Evolutionary conservation across 2,888 invertebrate species (phyloP), one percentile per base, ranked within the genome.

Genomic region (Folsomia candida): DNA sequence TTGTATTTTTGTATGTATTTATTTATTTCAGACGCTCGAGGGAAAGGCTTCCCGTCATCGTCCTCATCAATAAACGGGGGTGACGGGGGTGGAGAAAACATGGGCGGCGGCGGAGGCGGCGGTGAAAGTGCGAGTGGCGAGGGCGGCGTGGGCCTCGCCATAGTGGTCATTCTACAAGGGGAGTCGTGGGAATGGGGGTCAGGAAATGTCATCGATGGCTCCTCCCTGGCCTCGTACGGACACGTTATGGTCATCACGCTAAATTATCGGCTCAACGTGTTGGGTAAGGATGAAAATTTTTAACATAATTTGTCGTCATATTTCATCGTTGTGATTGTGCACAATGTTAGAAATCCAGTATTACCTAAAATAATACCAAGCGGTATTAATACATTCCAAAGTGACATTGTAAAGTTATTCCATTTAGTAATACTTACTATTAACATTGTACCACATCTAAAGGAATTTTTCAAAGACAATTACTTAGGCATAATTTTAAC

Each of bases 111-210:
- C 29, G 68, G 25, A 64, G 67, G 24, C 29, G 70, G 63, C 51
- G 20, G 51, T 37, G 9, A 6, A 22, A 24, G 59, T 4, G 22
- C 4, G 20, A 18, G 11, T 37, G 68, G 68, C 57, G 67, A 68
- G 27, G 71, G 69, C 28, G 67, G 28, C 25, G 57, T 37, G 14
- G 71, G 78, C 67, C 61, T 79, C 68, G 76, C 93, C 54, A 93
- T 94, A 51, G 84, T 93, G 82, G 89, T 93, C 65, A 93, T 90
- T 85, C 88, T 94, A 79, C 96, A 96, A 81, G 97, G 96, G 0
- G 97, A 97, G 83, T 94, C 94, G 0, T 97, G 93, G 83, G 95
- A 96, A 82, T 97, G 95, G 92, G 95, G 95, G 82, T 94, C 96
- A 22, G 98, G 97, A 73, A 97, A 97, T 84, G 91, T 96, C 0